Percentiles rank a stretch among this genome's conserved stretches.
These are phyloP conservation scores for Tricholaema leucomelas DNA, from an alignment of 2,113 vertebrate genomes.

Conservation along the genomic window DNA sequence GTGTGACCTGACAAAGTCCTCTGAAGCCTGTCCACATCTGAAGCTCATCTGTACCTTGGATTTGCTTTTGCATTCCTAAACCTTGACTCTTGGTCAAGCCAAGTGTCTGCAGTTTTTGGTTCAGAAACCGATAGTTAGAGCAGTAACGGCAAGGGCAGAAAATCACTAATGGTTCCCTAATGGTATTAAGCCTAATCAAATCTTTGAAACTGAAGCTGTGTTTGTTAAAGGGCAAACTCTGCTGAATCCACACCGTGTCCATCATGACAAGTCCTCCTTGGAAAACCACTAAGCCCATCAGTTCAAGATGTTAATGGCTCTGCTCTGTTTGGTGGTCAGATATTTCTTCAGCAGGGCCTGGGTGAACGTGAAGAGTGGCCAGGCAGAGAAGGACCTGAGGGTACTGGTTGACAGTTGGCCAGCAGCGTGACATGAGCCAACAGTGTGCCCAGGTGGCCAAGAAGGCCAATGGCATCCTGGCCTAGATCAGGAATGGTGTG, in stretches of 20 bases:
- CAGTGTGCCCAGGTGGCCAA: no score
- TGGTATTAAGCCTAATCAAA: slow-evolving; percentile 67
- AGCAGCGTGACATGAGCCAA: no score
- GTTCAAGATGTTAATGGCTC: slow-evolving; percentile 63
- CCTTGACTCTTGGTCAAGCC: slow-evolving; percentile 69
- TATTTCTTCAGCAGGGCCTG: slow-evolving; percentile 20
- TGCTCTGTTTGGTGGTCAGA: slow-evolving; percentile 41
- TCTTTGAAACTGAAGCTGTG: slow-evolving; percentile 70
- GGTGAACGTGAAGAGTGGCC: not conserved
- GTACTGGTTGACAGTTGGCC: no score
- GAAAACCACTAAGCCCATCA: slow-evolving; percentile 69
- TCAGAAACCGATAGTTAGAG: slow-evolving; percentile 72
- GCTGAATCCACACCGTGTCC: slow-evolving; percentile 68
- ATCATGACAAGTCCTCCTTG: slow-evolving; percentile 66
- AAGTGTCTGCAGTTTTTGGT: slow-evolving; percentile 72
- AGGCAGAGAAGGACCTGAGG: no score
- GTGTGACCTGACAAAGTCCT: slow-evolving; percentile 44
- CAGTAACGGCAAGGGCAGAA: slow-evolving; percentile 68
- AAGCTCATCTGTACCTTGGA: slow-evolving; percentile 73
- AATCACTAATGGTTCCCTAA: slow-evolving; percentile 66
- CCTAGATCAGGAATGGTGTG: no score
- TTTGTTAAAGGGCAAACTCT: slow-evolving; percentile 69
- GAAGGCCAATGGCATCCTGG: no score
- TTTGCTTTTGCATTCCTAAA: slow-evolving; percentile 75
- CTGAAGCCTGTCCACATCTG: slow-evolving; percentile 61